Conservation (phyloP, 2,888 invertebrate species). For the Candidula unifasciata region DNA sequence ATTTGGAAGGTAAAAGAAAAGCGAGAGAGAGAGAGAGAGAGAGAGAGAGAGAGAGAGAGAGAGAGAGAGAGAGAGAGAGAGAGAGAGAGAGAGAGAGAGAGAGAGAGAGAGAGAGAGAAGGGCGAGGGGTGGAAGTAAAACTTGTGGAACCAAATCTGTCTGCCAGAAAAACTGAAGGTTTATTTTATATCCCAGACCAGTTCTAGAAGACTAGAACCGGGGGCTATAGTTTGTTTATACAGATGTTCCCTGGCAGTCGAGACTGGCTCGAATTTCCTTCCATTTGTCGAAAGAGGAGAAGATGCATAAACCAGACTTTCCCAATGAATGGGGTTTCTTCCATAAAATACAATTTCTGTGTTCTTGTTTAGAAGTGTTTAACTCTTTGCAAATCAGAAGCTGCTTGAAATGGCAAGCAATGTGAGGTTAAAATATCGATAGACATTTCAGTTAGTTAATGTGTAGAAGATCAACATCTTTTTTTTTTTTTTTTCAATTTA, state of each 20-base stretch:
- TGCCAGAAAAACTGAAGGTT: constrained; percentile 28
- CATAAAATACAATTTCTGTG: constrained; percentile 3
- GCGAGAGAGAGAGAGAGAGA: too few species aligned
- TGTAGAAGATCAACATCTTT: too few species aligned
- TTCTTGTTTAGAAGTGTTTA: neutral
- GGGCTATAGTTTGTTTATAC: constrained; percentile 31
- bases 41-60: too few species aligned
- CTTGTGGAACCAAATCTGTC: constrained; percentile 9
- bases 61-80: too few species aligned
- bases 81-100: too few species aligned
- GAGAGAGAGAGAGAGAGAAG: too few species aligned
- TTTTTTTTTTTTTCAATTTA: too few species aligned
- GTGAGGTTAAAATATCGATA: too few species aligned
- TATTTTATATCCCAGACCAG: constrained; percentile 41
- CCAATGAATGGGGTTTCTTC: constrained; percentile 18
- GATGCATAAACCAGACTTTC: constrained; percentile 21
- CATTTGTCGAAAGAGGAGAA: constrained; percentile 32
- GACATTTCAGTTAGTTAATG: too few species aligned
- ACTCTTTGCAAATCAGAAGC: neutral
- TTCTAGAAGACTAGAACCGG: constrained; percentile 18
- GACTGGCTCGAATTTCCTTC: constrained; percentile 24
- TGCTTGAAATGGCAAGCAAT: neutral
- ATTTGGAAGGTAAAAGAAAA: neutral
- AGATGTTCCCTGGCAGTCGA: constrained; percentile 33
- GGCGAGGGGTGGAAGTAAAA: too few species aligned